These are phyloP conservation scores for Gadopsis marmoratus DNA, from an alignment of 2,797 vertebrate species.

Conservation along the genomic window DNA sequence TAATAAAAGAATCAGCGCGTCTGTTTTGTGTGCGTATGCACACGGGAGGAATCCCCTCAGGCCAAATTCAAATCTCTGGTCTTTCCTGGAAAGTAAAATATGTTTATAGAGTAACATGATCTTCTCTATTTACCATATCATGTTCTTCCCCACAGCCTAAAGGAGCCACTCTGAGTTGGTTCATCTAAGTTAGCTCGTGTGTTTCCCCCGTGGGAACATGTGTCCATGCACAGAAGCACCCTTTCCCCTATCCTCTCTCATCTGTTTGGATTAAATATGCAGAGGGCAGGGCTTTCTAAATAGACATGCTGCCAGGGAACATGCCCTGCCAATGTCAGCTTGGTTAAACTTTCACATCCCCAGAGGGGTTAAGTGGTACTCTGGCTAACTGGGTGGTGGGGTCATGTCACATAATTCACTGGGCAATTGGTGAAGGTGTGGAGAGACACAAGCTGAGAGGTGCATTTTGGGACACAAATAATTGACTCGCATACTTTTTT, in stretches of 20 bases:
- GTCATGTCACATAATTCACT: constrained; percentile 42
- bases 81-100: constrained; percentile 33
- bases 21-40: constrained; percentile 3
- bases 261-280: constrained; percentile 75
- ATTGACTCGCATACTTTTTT: background rate
- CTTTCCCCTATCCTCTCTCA: constrained; percentile 50
- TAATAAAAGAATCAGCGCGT: background rate
- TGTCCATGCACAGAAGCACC: constrained; percentile 48
- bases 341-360: constrained; percentile 71
- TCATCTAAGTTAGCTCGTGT: constrained; percentile 48
- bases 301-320: constrained; percentile 52
- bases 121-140: constrained; percentile 24
- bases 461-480: constrained; percentile 11
- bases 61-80: constrained; percentile 31
- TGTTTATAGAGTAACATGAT: constrained; percentile 26
- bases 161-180: constrained; percentile 27
- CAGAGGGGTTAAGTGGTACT: constrained; percentile 46
- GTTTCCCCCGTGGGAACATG: constrained; percentile 50
- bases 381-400: constrained; percentile 27
- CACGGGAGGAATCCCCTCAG: constrained; percentile 6
- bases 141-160: constrained; percentile 29
- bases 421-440: constrained; percentile 12
- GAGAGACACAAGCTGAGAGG: background rate
- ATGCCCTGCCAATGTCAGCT: constrained; percentile 43
- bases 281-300: constrained; percentile 56